Conservation (phyloP, 2,797 vertebrate genomes). For the Enteromius mattozi region DNA sequence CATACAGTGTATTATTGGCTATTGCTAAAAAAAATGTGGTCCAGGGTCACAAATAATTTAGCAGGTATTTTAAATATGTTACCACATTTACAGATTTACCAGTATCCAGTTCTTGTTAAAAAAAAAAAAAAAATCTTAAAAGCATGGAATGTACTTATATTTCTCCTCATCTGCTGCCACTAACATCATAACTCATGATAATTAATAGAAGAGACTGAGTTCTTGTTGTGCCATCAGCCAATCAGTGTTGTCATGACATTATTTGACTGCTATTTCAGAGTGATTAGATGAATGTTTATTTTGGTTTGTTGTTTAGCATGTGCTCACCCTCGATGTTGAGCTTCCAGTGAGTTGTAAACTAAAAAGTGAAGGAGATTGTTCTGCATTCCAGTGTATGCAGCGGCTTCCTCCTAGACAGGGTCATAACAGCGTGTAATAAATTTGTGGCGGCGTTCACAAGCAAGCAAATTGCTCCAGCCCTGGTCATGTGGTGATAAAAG, state of each 20-base stretch:
- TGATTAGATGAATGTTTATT: background rate
- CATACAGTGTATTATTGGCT: too few relatives aligned
- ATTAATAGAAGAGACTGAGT: background rate
- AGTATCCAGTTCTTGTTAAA: background rate
- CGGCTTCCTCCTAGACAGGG: background rate
- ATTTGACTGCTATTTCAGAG: background rate
- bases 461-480: slow-evolving; percentile 5
- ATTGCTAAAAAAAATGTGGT: too few relatives aligned
- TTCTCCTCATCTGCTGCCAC: background rate
- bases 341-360: slow-evolving; percentile 2
- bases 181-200: background rate
- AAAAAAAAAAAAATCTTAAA: background rate
- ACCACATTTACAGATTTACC: background rate
- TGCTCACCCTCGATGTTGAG: background rate
- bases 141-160: background rate
- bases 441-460: background rate
- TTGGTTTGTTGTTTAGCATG: background rate
- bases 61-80: background rate
- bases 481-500: background rate
- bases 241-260: slow-evolving; percentile 1
- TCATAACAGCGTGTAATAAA: background rate
- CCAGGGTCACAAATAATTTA: too few relatives aligned
- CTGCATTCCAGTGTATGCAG: background rate
- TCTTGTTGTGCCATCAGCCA: background rate
- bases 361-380: background rate